A percentile compares a stretch with the other conserved stretches of the same genome.
Conservation (phyloP, 2,888 invertebrate species). For the Drosophila gaucha region DNA sequence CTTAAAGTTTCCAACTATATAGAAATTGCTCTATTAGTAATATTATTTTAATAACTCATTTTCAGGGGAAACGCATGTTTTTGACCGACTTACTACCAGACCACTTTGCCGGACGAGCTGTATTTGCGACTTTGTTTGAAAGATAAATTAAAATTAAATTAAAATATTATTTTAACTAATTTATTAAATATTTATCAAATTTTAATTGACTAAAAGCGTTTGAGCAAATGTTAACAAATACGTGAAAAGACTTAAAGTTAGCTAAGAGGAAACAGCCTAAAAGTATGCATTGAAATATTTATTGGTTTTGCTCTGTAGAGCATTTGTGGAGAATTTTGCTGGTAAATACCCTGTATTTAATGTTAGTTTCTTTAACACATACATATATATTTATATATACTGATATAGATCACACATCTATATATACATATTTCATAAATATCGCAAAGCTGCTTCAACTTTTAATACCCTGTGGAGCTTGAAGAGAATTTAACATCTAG, state of each 20-base stretch:
- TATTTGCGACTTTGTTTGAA: slow-evolving; percentile 11
- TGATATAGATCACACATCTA: no score
- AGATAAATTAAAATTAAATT: not conserved
- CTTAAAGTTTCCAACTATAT: slow-evolving; percentile 3
- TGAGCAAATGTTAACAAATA: not conserved
- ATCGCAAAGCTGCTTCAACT: no score
- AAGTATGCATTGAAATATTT: slow-evolving; percentile 50
- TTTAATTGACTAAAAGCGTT: not conserved
- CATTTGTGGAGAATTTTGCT: not conserved
- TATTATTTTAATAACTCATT: not conserved
- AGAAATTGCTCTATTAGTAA: slow-evolving; percentile 6
- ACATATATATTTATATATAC: not conserved
- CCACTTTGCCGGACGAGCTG: slow-evolving; percentile 55
- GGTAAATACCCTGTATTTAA: not conserved
- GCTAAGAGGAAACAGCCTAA: slow-evolving; percentile 24
- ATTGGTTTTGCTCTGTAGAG: not conserved
- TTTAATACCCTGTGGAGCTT: no score
- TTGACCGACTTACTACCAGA: slow-evolving; percentile 71
- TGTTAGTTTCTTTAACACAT: not conserved
- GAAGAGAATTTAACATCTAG: no score
- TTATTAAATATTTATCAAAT: not conserved
- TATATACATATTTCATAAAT: no score
- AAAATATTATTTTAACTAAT: not conserved
- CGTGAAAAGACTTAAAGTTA: not conserved
- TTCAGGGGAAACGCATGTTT: slow-evolving; percentile 20